Evolutionary conservation across 2,888 invertebrate genomes (phyloP).

Genomic region (Heliconius ethilla): DNA sequence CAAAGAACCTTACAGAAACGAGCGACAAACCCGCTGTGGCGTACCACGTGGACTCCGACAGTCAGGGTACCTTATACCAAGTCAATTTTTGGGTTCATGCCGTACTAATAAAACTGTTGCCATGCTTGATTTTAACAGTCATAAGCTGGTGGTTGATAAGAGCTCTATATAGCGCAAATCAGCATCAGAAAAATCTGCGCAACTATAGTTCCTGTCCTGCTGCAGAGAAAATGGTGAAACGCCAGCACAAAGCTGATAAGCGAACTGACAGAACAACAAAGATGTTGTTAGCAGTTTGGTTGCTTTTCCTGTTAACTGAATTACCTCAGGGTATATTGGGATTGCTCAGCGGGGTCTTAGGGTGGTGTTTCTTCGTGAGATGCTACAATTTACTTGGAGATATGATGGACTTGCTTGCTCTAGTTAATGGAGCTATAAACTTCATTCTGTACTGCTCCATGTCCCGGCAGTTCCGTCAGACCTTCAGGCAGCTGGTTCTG

Average conservation of each 20-base stretch:
- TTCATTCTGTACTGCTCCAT: slow-evolving; percentile 96
- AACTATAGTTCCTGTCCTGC: slow-evolving; percentile 83
- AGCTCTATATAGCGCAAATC: slow-evolving; percentile 88
- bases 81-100: slow-evolving; percentile 92
- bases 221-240: slow-evolving; percentile 71
- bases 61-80: slow-evolving; percentile 83
- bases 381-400: slow-evolving; percentile 93
- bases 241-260: slow-evolving; percentile 84
- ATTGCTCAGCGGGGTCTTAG: slow-evolving; percentile 85
- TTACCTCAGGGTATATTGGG: slow-evolving; percentile 91
- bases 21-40: slow-evolving; percentile 57
- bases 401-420: slow-evolving; percentile 93
- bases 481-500: slow-evolving; percentile 87
- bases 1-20: slow-evolving; percentile 72
- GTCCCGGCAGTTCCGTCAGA: slow-evolving; percentile 95
- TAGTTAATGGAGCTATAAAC: slow-evolving; percentile 95
- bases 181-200: slow-evolving; percentile 86
- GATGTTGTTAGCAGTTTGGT: slow-evolving; percentile 92
- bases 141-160: slow-evolving; percentile 87
- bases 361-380: slow-evolving; percentile 87
- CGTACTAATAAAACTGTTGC: slow-evolving; percentile 89
- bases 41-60: slow-evolving; percentile 79
- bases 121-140: slow-evolving; percentile 88
- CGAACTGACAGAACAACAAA: slow-evolving; percentile 93
- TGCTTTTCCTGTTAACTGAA: slow-evolving; percentile 93